Evolutionary conservation across 2,113 vertebrate genomes (phyloP).

Genomic region (Lutjanus erythropterus): DNA sequence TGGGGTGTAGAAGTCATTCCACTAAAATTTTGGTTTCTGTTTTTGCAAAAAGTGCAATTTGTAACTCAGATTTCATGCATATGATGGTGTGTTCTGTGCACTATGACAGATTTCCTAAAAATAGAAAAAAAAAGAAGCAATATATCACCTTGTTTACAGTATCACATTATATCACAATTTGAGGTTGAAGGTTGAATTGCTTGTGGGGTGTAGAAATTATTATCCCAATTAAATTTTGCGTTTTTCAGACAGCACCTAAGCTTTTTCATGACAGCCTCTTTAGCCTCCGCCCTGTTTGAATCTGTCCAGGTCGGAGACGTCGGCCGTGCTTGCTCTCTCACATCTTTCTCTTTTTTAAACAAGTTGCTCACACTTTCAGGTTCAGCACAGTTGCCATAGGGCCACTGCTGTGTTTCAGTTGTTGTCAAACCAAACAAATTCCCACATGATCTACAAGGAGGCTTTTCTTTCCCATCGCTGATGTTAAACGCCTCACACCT

Average conservation of each 20-base stretch:
- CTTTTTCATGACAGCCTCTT: fast-evolving
- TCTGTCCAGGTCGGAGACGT: fast-evolving
- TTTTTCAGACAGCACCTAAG: no score
- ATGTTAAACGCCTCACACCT: constrained; percentile 21
- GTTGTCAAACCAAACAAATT: constrained; percentile 32
- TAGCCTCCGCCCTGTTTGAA: fast-evolving
- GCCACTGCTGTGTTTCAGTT: fast-evolving
- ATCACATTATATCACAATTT: no score
- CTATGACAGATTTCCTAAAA: no score
- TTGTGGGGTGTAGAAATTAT: background rate
- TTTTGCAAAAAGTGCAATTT: no score
- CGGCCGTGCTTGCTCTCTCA: background rate
- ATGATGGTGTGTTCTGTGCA: no score
- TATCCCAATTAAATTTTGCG: fast-evolving
- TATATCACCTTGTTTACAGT: no score
- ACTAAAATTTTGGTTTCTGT: fast-evolving
- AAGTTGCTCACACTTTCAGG: constrained; percentile 55
- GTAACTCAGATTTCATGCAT: no score
- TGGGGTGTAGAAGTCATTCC: background rate
- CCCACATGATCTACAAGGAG: background rate
- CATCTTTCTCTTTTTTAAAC: background rate
- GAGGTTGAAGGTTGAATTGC: no score
- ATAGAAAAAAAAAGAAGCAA: no score
- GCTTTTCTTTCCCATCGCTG: fast-evolving
- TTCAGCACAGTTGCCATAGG: constrained; percentile 58